These are phyloP conservation scores for Polietes domitor DNA, from an alignment of 2,888 invertebrate genomes.

Conservation along the genomic window DNA sequence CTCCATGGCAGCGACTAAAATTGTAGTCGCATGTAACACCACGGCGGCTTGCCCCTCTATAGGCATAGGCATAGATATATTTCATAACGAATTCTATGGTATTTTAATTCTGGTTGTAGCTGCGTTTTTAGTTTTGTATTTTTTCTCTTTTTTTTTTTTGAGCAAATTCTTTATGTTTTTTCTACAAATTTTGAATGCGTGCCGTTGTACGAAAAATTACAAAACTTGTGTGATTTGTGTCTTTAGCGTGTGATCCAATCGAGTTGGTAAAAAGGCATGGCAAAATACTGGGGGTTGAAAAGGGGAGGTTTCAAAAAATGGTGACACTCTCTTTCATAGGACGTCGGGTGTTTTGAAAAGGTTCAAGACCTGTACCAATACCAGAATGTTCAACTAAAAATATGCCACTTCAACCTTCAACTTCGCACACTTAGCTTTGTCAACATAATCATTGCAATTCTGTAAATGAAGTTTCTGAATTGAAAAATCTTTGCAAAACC, in stretches of 20 bases:
- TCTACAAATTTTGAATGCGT: conserved; percentile 45
- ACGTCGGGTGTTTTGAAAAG: too few relatives aligned
- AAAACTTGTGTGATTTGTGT: conserved; percentile 39
- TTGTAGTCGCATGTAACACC: background rate
- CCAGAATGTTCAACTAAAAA: too few relatives aligned
- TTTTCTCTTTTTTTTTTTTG: background rate
- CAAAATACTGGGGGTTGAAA: too few relatives aligned
- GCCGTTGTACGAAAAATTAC: conserved; percentile 32
- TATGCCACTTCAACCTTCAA: too few relatives aligned
- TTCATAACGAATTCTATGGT: conserved; percentile 16
- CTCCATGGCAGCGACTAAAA: background rate
- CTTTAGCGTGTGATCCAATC: background rate
- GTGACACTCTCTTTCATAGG: too few relatives aligned
- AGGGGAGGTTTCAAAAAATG: too few relatives aligned
- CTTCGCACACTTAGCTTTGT: too few relatives aligned
- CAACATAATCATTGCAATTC: too few relatives aligned
- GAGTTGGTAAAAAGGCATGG: too few relatives aligned
- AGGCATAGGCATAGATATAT: background rate
- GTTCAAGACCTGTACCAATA: too few relatives aligned
- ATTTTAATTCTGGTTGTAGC: conserved; percentile 16
- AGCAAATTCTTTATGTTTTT: conserved; percentile 10
- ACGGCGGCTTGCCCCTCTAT: background rate
- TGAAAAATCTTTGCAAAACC: too few relatives aligned
- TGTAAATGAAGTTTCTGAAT: too few relatives aligned
- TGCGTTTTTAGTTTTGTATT: conserved; percentile 38